Evolutionary conservation across 2,113 vertebrate species (phyloP).

Genomic region (Noturus placidus): DNA sequence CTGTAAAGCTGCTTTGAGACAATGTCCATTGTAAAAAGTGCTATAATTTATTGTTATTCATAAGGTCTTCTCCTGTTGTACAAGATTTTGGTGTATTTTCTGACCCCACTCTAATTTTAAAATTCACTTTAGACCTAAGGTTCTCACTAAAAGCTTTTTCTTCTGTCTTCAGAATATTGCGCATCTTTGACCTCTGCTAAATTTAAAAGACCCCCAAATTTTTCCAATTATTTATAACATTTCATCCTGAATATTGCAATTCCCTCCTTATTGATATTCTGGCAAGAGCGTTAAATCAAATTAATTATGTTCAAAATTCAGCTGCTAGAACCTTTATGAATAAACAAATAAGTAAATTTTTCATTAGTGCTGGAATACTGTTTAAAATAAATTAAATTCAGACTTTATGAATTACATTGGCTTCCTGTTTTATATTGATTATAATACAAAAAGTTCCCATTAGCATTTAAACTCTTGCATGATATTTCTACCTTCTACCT

Average conservation of each 20-base stretch:
- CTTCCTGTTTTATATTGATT: neutral
- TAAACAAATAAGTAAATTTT: neutral
- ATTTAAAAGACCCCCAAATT: neutral
- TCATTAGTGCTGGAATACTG: neutral
- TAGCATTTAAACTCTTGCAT: neutral
- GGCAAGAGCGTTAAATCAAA: neutral
- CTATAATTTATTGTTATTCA: too few relatives aligned
- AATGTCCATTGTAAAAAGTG: too few relatives aligned
- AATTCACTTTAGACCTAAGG: neutral
- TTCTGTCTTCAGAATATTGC: neutral
- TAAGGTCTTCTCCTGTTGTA: neutral
- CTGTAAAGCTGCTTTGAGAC: too few relatives aligned
- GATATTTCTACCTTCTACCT: neutral
- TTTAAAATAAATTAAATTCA: neutral
- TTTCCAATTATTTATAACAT: conserved; percentile 15
- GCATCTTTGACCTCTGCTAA: neutral
- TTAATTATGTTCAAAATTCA: neutral
- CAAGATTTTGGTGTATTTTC: neutral
- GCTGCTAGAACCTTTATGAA: neutral
- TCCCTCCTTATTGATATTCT: neutral
- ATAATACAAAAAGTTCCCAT: neutral
- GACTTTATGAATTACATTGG: neutral
- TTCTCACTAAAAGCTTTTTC: neutral
- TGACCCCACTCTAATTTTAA: neutral
- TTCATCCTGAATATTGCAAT: neutral